Conservation (phyloP, 2,888 invertebrate species). For the Laothoe populi region DNA sequence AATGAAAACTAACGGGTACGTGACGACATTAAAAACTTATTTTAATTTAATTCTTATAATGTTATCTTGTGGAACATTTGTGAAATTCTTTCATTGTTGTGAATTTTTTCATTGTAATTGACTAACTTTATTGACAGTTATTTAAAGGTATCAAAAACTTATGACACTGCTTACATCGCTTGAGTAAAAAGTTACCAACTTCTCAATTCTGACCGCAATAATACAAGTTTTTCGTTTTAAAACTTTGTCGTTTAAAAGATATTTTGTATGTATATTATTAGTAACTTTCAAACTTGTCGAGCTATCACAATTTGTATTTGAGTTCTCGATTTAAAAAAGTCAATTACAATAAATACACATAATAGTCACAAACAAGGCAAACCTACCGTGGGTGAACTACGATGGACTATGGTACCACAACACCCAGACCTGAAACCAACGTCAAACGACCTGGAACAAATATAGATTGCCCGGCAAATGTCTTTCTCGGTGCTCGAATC, state of each 20-base stretch:
- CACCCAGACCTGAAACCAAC: too few relatives aligned
- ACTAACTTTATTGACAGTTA: conserved; percentile 8
- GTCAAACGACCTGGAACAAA: too few relatives aligned
- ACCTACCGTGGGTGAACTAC: too few relatives aligned
- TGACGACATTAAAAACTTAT: background rate
- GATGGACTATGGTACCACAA: too few relatives aligned
- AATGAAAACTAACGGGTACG: background rate
- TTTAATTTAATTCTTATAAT: background rate
- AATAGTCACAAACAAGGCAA: too few relatives aligned
- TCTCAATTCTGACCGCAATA: conserved; percentile 17
- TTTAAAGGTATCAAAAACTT: conserved; percentile 18
- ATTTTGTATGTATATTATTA: conserved; percentile 12
- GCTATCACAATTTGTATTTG: conserved; percentile 7
- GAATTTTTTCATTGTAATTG: conserved; percentile 3
- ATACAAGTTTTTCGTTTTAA: conserved; percentile 25
- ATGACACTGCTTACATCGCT: conserved; percentile 12
- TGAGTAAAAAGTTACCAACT: conserved; percentile 20
- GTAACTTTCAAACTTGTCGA: conserved; percentile 4
- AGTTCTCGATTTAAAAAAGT: too few relatives aligned
- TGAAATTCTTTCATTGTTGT: background rate
- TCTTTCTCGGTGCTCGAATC: too few relatives aligned
- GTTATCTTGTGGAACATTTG: background rate
- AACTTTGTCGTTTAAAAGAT: conserved; percentile 3
- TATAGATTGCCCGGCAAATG: too few relatives aligned
- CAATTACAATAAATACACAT: background rate